Conservation (phyloP, 2,888 invertebrate genomes). For the Drosophila peninsularis region DNA sequence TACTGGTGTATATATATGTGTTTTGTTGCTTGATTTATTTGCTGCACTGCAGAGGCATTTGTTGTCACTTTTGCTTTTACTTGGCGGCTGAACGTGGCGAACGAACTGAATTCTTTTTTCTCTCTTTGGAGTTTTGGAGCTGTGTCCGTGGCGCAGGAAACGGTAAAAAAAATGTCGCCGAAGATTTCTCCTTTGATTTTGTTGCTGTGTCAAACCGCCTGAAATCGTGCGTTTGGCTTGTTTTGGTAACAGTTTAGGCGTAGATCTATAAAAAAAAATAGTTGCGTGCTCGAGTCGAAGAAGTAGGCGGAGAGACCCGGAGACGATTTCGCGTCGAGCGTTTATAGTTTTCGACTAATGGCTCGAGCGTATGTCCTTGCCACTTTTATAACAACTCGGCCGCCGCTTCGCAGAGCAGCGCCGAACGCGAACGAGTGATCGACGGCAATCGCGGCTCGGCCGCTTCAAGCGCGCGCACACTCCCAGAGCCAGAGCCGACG, state of each 20-base stretch:
- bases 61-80: constrained; percentile 65
- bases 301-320: constrained; percentile 64
- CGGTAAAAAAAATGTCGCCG: constrained; percentile 18
- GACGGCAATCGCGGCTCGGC: constrained; percentile 68
- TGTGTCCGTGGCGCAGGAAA: constrained; percentile 15
- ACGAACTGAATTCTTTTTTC: constrained; percentile 2
- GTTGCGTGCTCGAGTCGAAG: constrained; percentile 62
- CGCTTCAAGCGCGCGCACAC: constrained; percentile 76
- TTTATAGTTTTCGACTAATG: constrained; percentile 85
- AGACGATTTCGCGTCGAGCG: constrained; percentile 84
- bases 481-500: constrained; percentile 34
- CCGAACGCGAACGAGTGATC: constrained; percentile 74
- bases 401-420: constrained; percentile 75
- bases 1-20: background rate
- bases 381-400: constrained; percentile 85
- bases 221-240: constrained; percentile 11
- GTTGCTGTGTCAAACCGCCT: constrained; percentile 13
- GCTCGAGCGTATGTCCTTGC: constrained; percentile 85
- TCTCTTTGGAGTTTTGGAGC: background rate
- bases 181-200: constrained; percentile 1
- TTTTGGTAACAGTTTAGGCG: constrained; percentile 29
- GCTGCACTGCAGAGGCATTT: constrained; percentile 61
- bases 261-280: constrained; percentile 46
- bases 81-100: constrained; percentile 18
- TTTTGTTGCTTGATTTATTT: constrained; percentile 13